phyloP scores from a whole-genome alignment of 2,797 vertebrate species.

The Leuciscus waleckii region DNA sequence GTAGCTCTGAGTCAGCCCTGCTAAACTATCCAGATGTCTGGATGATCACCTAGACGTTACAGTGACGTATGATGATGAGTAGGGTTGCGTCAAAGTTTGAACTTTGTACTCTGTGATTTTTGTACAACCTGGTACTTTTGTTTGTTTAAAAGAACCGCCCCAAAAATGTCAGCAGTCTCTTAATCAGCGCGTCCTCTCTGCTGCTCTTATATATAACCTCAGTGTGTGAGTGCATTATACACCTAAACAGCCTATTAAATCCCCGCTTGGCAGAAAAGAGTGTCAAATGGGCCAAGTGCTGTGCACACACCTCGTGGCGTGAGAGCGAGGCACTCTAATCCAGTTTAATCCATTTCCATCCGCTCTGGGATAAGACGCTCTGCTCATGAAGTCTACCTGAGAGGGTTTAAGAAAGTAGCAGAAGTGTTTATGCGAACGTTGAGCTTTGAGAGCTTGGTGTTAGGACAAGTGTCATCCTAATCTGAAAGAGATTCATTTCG shows the following conservation, averaged over 20 bases:
- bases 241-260: slow-evolving; percentile 78
- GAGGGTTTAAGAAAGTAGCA: slow-evolving; percentile 42
- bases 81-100: neutral
- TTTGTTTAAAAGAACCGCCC: slow-evolving; percentile 2
- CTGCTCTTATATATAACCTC: slow-evolving; percentile 66
- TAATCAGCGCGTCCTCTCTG: slow-evolving; percentile 71
- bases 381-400: slow-evolving; percentile 61
- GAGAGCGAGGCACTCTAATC: slow-evolving; percentile 58
- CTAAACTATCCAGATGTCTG: slow-evolving; percentile 27
- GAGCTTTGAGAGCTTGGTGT: slow-evolving; percentile 33
- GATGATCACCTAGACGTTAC: neutral
- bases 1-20: slow-evolving; percentile 36
- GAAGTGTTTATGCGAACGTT: slow-evolving; percentile 50
- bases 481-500: slow-evolving; percentile 44
- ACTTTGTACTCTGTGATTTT: too few species aligned
- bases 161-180: slow-evolving; percentile 71
- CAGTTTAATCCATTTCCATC: slow-evolving; percentile 62
- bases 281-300: slow-evolving; percentile 71
- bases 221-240: slow-evolving; percentile 67
- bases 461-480: slow-evolving; percentile 53
- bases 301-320: slow-evolving; percentile 53
- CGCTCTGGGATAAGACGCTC: slow-evolving; percentile 58
- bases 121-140: neutral
- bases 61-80: neutral
- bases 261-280: slow-evolving; percentile 60